Evolutionary conservation across 1,140 invertebrate species (phyloP).

Genomic region (Pinna nobilis): DNA sequence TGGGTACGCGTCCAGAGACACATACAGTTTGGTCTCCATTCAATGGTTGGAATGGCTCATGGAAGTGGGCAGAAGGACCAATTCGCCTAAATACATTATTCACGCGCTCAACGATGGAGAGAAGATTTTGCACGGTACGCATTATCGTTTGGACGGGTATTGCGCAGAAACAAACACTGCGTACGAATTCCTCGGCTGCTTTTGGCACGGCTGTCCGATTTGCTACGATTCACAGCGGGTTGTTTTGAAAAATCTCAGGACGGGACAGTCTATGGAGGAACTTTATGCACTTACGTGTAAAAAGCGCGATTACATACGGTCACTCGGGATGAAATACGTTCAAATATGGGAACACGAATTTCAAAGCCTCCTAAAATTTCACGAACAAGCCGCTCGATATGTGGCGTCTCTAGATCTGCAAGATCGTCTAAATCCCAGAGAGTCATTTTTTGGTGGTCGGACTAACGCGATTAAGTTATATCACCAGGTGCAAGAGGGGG

Average conservation of each 20-base stretch:
- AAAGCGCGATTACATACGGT: slow-evolving; percentile 9
- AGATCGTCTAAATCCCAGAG: slow-evolving; percentile 20
- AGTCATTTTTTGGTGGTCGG: slow-evolving; percentile 27
- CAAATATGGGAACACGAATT: slow-evolving; percentile 27
- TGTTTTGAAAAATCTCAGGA: not conserved
- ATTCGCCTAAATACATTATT: slow-evolving; percentile 7
- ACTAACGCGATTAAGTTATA: slow-evolving; percentile 24
- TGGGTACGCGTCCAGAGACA: slow-evolving; percentile 24
- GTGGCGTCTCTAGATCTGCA: slow-evolving; percentile 10
- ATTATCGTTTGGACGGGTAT: slow-evolving; percentile 42
- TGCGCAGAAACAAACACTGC: slow-evolving; percentile 24
- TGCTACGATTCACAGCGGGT: slow-evolving; percentile 24
- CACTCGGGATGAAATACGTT: slow-evolving; percentile 2
- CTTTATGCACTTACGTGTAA: slow-evolving; percentile 6
- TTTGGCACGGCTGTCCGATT: slow-evolving; percentile 49
- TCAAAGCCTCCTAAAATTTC: not conserved
- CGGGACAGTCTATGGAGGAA: slow-evolving; percentile 12
- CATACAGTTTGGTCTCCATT: slow-evolving; percentile 20
- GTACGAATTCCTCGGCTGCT: slow-evolving; percentile 50
- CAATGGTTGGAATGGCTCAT: slow-evolving; percentile 34
- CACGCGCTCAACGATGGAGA: slow-evolving; percentile 46
- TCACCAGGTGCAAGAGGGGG: not conserved
- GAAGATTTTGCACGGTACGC: slow-evolving; percentile 1
- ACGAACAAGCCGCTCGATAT: not conserved
- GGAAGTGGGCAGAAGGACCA: slow-evolving; percentile 1